Base-by-base conservation (phyloP, 2,888 invertebrate species). In the Trichopria drosophilae region DNA sequence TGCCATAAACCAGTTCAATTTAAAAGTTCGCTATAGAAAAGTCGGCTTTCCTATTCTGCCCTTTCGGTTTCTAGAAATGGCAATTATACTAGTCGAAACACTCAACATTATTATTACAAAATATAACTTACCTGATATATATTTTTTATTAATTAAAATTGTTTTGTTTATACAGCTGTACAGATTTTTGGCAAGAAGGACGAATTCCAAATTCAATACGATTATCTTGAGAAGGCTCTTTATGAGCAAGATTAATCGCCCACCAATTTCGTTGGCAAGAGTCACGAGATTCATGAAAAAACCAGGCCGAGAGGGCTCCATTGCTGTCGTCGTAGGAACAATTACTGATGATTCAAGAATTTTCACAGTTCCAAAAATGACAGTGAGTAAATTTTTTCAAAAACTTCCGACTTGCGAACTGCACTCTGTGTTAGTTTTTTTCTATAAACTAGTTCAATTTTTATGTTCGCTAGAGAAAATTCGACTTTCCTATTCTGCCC, bases 241-340 rank as follows among this genome's bases (percentile, higher is more conserved):
- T 79, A 99, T 99, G 99, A 95, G 96, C 78, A 91, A 88, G 73
- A 95, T 89, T 67, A 88, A 99, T 80, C 83, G 90, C 58, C 95
- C 98, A 50, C 96, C 98, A 59, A 85, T 99, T 69, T 95, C 97
- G 3, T 71, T 99, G 62, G 90, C 95, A 34, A 86, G 92, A 61
- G 79, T 99, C 68, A 85, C 84, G 10, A 84, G 93, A 56, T 85
- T 91, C 73, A 90, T 95, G 90, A 88, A 86, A 69, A 90, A 90
- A 76, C 86, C 87, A 62, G 90, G 90, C 7, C 88, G 93, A 54
- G 88, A 92, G 65, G 86, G 86, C 45, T 87, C 90, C 67, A 89
- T 88, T 60, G 92, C 93, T 32, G 98, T 98, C 39, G 84, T 96
- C 61, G 97, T 99, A 49, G 98, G 98, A 26, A 88, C 92, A 28